Evolutionary conservation across 2,888 invertebrate genomes (phyloP).

Genomic region (Arrhopalites spinosus): DNA sequence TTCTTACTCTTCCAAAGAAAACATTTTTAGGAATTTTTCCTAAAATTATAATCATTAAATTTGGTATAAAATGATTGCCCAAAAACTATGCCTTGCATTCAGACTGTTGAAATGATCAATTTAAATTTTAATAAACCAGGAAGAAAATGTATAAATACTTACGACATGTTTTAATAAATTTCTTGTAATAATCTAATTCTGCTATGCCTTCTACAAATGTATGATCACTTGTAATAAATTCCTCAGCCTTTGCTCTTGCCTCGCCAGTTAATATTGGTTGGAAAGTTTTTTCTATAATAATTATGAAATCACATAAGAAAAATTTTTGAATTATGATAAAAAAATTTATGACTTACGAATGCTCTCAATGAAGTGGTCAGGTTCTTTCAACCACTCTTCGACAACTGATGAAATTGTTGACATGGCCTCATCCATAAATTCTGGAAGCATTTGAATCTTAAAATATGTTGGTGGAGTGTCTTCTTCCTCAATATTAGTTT

Average conservation of each 20-base stretch:
- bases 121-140: no score
- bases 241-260: slow-evolving; percentile 40
- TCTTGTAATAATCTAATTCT: slow-evolving; percentile 44
- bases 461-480: slow-evolving; percentile 33
- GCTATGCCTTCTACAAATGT: slow-evolving; percentile 48
- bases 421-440: slow-evolving; percentile 43
- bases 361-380: slow-evolving; percentile 38
- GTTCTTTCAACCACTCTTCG: slow-evolving; percentile 45
- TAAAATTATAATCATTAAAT: no score
- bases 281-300: slow-evolving; percentile 44
- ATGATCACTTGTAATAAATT: slow-evolving; percentile 40
- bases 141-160: no score
- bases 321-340: background rate
- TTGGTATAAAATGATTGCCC: no score
- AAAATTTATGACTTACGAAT: slow-evolving; percentile 39
- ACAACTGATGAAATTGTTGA: slow-evolving; percentile 43
- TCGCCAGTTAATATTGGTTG: slow-evolving; percentile 48
- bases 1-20: slow-evolving; percentile 44
- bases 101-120: no score
- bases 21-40: slow-evolving; percentile 54
- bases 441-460: slow-evolving; percentile 39
- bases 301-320: background rate
- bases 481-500: background rate
- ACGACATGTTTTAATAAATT: slow-evolving; percentile 43
- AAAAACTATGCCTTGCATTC: no score